phyloP scores from a whole-genome alignment of 2,113 vertebrate genomes.

The Columba janthina region DNA sequence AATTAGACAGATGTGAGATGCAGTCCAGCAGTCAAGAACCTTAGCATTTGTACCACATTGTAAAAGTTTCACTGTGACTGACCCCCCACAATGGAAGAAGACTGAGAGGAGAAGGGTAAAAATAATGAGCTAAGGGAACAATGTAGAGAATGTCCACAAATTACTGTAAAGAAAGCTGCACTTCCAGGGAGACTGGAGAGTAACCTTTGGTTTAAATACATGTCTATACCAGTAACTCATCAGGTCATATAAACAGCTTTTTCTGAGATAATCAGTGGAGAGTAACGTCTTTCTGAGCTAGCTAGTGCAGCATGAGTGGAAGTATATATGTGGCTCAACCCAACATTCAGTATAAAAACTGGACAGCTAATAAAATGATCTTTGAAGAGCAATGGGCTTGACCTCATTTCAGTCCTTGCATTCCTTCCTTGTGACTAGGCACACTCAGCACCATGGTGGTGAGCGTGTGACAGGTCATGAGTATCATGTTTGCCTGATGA shows the following conservation, averaged over 20 bases:
- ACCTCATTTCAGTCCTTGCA: neutral
- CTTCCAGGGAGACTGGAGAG: neutral
- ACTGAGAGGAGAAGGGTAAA: neutral
- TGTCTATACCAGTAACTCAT: neutral
- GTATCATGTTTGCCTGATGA: neutral
- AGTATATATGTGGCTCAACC: neutral
- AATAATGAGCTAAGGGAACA: neutral
- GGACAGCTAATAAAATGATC: neutral
- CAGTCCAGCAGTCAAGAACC: neutral
- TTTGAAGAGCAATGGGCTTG: neutral
- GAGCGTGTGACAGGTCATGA: neutral
- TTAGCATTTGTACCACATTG: neutral
- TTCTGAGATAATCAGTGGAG: neutral
- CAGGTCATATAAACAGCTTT: neutral
- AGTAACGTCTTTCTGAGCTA: neutral
- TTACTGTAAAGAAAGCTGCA: neutral
- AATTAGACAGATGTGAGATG: neutral
- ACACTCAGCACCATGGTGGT: rapidly evolving
- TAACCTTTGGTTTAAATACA: neutral
- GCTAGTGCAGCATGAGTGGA: neutral
- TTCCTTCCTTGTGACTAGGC: neutral
- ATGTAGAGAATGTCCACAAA: neutral
- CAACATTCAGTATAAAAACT: neutral
- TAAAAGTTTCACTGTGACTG: neutral
- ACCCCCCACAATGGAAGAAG: neutral